These are phyloP conservation scores for Dastarcus helophoroides DNA, from an alignment of 2,888 invertebrate species.

Conservation along the genomic window DNA sequence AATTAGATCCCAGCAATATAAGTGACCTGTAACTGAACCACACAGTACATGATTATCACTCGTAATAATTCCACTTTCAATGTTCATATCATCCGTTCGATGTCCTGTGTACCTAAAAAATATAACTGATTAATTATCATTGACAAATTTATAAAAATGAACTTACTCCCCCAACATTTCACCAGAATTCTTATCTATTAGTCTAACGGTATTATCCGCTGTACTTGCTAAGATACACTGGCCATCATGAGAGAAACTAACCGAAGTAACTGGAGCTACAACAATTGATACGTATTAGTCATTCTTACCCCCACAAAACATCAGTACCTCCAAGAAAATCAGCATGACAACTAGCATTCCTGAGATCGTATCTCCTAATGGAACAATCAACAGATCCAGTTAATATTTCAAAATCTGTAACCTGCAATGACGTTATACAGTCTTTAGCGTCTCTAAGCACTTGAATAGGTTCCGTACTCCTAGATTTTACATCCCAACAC, in stretches of 20 bases:
- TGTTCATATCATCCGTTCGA: slow-evolving; percentile 64
- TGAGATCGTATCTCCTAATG: slow-evolving; percentile 80
- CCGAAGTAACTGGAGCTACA: slow-evolving; percentile 66
- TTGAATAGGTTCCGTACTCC: slow-evolving; percentile 63
- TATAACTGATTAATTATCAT: slow-evolving; percentile 3
- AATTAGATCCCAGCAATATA: slow-evolving; percentile 86
- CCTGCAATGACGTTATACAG: slow-evolving; percentile 64
- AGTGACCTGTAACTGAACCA: slow-evolving; percentile 77
- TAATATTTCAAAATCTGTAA: slow-evolving; percentile 83
- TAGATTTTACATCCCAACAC: slow-evolving; percentile 76
- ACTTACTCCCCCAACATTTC: slow-evolving; percentile 57
- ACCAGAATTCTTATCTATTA: slow-evolving; percentile 83
- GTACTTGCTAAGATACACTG: slow-evolving; percentile 84
- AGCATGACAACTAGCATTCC: slow-evolving; percentile 69
- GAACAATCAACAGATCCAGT: slow-evolving; percentile 83
- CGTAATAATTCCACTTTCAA: slow-evolving; percentile 77
- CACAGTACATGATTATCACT: slow-evolving; percentile 80
- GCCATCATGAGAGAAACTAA: slow-evolving; percentile 79
- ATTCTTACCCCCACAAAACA: slow-evolving; percentile 1
- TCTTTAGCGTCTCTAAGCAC: slow-evolving; percentile 88
- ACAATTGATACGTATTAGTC: too few species aligned
- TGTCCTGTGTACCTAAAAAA: slow-evolving; percentile 67
- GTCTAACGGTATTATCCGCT: slow-evolving; percentile 67
- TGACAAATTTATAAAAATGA: slow-evolving; percentile 3
- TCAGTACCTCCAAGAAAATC: slow-evolving; percentile 71